phyloP scores from a whole-genome alignment of 1,140 invertebrate species.

The Cotesia chilonis region DNA sequence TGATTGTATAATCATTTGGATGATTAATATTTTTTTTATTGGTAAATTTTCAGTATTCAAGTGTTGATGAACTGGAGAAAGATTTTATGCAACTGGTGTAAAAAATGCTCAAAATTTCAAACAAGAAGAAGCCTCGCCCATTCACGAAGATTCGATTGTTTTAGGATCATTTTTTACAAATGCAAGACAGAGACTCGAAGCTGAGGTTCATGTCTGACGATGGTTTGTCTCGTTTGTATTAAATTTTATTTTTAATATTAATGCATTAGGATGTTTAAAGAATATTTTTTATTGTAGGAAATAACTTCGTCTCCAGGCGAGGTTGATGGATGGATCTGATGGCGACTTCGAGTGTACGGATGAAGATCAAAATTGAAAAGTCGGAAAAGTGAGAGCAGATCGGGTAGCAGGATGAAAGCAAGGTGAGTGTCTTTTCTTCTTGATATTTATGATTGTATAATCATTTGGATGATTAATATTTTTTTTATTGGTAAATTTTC shows the following conservation, averaged over 20 bases:
- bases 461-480: no score
- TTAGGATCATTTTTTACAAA: constrained; percentile 86
- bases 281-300: background rate
- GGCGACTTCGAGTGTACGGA: constrained; percentile 70
- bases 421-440: no score
- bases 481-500: constrained; percentile 41
- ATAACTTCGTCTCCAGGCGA: constrained; percentile 48
- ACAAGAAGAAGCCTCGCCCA: constrained; percentile 94
- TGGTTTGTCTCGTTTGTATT: constrained; percentile 37
- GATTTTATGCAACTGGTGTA: constrained; percentile 94
- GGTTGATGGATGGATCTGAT: constrained; percentile 66
- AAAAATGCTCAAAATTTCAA: constrained; percentile 97
- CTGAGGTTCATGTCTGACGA: constrained; percentile 69
- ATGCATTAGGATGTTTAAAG: no score
- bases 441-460: no score
- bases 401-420: constrained; percentile 74
- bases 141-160: constrained; percentile 95
- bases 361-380: constrained; percentile 73
- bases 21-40: no score
- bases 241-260: no score
- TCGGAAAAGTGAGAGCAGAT: constrained; percentile 60
- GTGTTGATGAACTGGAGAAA: constrained; percentile 88
- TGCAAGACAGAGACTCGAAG: constrained; percentile 77
- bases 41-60: constrained; percentile 73
- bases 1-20: no score